A percentile compares a stretch with the other conserved stretches of the same genome.
phyloP scores from a whole-genome alignment of 2,797 vertebrate species.

The Propithecus perrieri region DNA sequence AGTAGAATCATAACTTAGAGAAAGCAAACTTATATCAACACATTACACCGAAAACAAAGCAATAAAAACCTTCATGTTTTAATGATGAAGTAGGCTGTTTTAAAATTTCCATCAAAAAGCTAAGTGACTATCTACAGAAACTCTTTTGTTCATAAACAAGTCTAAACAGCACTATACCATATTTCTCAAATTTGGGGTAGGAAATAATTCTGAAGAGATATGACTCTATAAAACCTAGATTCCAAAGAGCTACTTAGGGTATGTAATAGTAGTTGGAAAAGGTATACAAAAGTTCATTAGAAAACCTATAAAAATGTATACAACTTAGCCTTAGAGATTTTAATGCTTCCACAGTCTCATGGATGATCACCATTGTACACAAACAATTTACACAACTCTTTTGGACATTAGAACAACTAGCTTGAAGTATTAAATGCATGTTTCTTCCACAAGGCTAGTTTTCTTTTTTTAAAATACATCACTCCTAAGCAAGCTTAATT shows the following conservation, averaged over 20 bases:
- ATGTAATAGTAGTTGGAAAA: neutral
- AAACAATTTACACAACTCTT: neutral
- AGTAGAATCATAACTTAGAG: conserved; percentile 17
- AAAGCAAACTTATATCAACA: conserved; percentile 47
- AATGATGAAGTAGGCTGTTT: conserved; percentile 19
- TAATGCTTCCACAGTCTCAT: conserved; percentile 2
- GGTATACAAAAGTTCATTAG: conserved; percentile 14
- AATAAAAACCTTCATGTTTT: conserved; percentile 7
- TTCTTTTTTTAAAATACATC: conserved; percentile 9
- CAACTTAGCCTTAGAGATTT: neutral
- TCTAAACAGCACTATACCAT: neutral
- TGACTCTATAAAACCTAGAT: neutral
- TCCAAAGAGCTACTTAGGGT: neutral
- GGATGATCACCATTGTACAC: conserved; percentile 1
- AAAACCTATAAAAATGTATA: neutral
- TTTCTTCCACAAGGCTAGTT: neutral
- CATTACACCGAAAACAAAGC: neutral
- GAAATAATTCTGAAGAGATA: conserved; percentile 31
- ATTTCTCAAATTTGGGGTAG: conserved; percentile 32
- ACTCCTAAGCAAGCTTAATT: conserved; percentile 11
- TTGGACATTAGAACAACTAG: neutral
- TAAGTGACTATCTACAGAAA: conserved; percentile 9
- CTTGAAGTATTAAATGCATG: neutral
- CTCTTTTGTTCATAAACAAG: neutral
- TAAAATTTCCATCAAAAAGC: conserved; percentile 24